These are phyloP conservation scores for Antechinus flavipes DNA, from an alignment of 2,113 vertebrate species.

Conservation along the genomic window DNA sequence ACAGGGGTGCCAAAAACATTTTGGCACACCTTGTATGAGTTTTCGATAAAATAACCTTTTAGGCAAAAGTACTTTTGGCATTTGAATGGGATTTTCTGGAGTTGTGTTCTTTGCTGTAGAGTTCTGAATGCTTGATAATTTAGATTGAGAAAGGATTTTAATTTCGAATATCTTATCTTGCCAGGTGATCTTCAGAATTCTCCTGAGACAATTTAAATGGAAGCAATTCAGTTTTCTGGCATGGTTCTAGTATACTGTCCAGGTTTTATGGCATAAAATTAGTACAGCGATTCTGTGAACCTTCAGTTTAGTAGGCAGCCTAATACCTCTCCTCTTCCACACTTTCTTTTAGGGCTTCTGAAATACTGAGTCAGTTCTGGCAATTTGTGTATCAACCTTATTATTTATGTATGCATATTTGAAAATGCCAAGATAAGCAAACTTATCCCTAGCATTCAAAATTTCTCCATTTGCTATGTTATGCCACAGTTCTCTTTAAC, in stretches of 20 bases:
- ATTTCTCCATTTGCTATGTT: too few relatives aligned
- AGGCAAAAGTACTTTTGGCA: neutral
- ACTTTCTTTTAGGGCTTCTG: too few relatives aligned
- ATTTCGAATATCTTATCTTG: neutral
- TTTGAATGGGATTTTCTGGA: neutral
- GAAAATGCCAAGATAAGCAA: too few relatives aligned
- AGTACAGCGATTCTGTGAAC: neutral
- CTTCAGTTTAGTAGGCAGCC: neutral
- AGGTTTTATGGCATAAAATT: neutral
- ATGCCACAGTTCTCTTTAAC: too few relatives aligned
- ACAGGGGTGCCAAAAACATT: too few relatives aligned
- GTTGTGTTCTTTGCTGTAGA: neutral
- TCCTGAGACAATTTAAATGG: neutral
- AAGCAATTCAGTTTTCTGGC: neutral
- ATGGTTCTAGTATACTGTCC: neutral
- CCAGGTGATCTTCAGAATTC: neutral
- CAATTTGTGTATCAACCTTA: too few relatives aligned
- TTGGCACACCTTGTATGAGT: neutral
- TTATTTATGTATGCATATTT: too few relatives aligned
- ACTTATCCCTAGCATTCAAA: too few relatives aligned
- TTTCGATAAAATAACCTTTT: neutral
- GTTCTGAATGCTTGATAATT: neutral
- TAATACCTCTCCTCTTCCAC: neutral
- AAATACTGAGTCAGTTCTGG: too few relatives aligned
- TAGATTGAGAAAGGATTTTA: neutral